phyloP scores from a whole-genome alignment of 2,797 vertebrate genomes.

The Manis javanica region DNA sequence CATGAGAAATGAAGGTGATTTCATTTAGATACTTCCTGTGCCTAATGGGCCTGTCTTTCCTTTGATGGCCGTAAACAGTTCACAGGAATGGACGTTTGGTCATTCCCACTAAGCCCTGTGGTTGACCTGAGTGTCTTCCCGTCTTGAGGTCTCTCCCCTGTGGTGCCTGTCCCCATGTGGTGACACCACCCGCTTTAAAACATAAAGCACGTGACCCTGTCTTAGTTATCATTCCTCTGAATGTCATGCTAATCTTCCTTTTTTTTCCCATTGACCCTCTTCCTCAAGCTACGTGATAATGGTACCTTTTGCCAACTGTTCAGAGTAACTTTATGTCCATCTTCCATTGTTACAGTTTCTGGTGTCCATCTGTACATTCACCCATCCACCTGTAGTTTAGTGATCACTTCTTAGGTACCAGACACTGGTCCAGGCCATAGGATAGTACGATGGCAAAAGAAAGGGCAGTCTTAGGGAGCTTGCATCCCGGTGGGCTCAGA shows the following conservation, averaged over 20 bases:
- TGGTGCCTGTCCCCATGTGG: not conserved
- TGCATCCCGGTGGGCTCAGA: not conserved
- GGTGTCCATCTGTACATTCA: not conserved
- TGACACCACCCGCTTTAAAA: not conserved
- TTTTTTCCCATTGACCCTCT: not conserved
- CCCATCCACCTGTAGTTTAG: not conserved
- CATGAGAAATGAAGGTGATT: not conserved
- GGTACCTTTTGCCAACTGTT: not conserved
- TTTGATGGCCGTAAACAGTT: not conserved
- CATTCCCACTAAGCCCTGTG: not conserved
- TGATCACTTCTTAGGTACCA: not conserved
- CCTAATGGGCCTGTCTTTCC: not conserved
- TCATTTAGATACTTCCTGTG: not conserved
- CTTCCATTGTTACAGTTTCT: not conserved
- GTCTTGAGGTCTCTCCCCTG: not conserved
- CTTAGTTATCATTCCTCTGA: not conserved
- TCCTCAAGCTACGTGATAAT: not conserved
- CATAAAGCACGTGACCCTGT: not conserved
- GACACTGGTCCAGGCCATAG: not conserved
- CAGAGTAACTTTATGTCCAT: not conserved
- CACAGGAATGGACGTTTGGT: not conserved
- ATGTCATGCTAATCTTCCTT: not conserved
- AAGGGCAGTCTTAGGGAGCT: not conserved
- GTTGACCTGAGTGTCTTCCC: not conserved
- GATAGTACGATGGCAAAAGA: not conserved